Percentiles rank a stretch among this genome's conserved stretches.
Conservation (phyloP, 2,888 invertebrate species). For the Scelioninae gen. 2 region DNA sequence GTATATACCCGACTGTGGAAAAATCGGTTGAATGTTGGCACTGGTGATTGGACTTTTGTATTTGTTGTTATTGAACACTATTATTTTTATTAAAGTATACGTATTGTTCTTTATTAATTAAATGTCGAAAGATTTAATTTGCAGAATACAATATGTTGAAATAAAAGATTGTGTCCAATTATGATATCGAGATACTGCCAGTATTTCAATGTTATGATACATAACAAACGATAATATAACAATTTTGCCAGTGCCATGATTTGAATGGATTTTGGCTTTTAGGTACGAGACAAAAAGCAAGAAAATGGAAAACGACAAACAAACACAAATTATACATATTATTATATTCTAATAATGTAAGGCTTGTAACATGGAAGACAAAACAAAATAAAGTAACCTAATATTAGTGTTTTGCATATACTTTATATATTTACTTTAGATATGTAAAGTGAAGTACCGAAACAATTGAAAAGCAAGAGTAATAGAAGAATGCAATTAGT, state of each 20-base stretch:
- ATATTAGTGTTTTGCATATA: conserved; percentile 76
- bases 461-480: conserved; percentile 45
- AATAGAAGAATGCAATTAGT: conserved; percentile 66
- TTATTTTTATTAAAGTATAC: background rate
- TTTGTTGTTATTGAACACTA: background rate
- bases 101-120: background rate
- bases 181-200: conserved; percentile 1
- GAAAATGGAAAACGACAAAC: conserved; percentile 39
- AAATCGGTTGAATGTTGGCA: conserved; percentile 15
- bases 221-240: too few relatives aligned
- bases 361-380: conserved; percentile 74
- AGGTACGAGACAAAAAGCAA: conserved; percentile 38
- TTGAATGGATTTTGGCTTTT: conserved; percentile 36
- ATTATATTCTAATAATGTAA: conserved; percentile 74
- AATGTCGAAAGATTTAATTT: background rate
- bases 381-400: conserved; percentile 71
- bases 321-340: conserved; percentile 73
- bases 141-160: background rate
- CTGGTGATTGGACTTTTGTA: background rate
- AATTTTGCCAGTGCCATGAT: background rate
- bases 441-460: conserved; percentile 69
- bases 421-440: conserved; percentile 75
- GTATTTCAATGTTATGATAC: too few relatives aligned
- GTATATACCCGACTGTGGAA: conserved; percentile 34
- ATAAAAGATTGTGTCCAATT: background rate